Conservation (phyloP, 2,113 vertebrate genomes). For the Indicator maculatus region DNA sequence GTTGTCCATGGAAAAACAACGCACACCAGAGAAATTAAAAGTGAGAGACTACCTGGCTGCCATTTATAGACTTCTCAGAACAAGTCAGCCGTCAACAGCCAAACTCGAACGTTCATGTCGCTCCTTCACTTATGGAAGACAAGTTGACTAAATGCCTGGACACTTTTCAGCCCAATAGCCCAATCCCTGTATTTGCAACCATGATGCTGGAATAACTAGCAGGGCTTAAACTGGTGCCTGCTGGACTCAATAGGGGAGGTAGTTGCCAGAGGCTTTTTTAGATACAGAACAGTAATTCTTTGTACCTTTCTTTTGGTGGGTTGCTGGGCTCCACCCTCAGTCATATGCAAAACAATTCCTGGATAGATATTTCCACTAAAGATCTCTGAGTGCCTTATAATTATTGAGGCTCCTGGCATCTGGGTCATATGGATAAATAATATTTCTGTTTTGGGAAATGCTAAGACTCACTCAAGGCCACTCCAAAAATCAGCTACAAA, state of each 20-base stretch:
- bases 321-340: background rate
- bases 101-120: slow-evolving; percentile 14
- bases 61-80: slow-evolving; percentile 64
- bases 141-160: slow-evolving; percentile 40
- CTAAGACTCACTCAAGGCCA: background rate
- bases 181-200: slow-evolving; percentile 9
- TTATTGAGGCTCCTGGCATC: background rate
- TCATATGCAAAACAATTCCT: slow-evolving; percentile 28
- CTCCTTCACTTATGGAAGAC: slow-evolving; percentile 42
- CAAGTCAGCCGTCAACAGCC: slow-evolving; percentile 39
- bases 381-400: background rate
- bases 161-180: background rate
- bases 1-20: slow-evolving; percentile 70
- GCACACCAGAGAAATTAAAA: slow-evolving; percentile 44
- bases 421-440: background rate
- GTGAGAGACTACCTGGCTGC: slow-evolving; percentile 68
- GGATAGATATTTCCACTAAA: slow-evolving; percentile 20
- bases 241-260: background rate
- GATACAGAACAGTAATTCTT: slow-evolving; percentile 39
- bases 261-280: slow-evolving; percentile 42
- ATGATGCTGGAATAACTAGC: slow-evolving; percentile 5
- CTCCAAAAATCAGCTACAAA: background rate
- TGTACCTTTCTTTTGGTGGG: slow-evolving; percentile 8
- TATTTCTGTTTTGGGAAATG: background rate
- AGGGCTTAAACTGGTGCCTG: background rate